Base-by-base conservation (phyloP, 2,888 invertebrate species). In the Lasioglossum oenotherae region DNA sequence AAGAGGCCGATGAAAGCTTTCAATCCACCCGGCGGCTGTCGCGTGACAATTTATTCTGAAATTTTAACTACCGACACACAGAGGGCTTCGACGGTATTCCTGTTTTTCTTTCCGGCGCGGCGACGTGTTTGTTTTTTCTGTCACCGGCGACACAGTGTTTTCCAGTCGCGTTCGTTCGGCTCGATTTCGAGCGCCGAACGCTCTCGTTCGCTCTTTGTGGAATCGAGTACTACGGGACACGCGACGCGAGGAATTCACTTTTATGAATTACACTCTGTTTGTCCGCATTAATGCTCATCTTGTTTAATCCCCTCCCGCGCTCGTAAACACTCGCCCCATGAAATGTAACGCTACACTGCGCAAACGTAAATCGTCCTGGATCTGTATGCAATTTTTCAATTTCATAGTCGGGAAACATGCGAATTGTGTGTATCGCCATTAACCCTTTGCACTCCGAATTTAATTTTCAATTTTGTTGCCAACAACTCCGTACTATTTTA, bases 31-130 rank as follows among this genome's bases (percentile, higher is more conserved):
- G 53, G 57, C 14, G 0, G 38, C 31, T 60, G 49, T 64, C 64
- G 16, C 41, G 67, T 60, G 82, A 57, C 78, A 84, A 76, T 84
- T 73, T 72, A 53, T 84, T 80, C 75, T 72, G 44, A 31, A 71
- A 64, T 83, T 75, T 74, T 67, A 72, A 80, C 60, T 35, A 75
- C 49, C 46, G 49, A 49, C 79, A 35, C 31, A 60, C 27, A 57
- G 57, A 57, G 53, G 23, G 23, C 2, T 53, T 23, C n/a, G 6
- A 53, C 57, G n/a, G 60, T 60, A 27, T 27, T 3, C 5, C 27
- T 27, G 60, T 60, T 60, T 60, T 60, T 27, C 60, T 60, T 60
- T 60, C 60, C 53, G 19, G 49, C 49, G 49, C 49, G 49, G 49
- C 27, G 60, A 27, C 27, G 27, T 60, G 60, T 69, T 69, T 69